Percentiles rank a stretch among this genome's conserved stretches.
Evolutionary conservation across 2,797 vertebrate genomes (phyloP).

Genomic region (Linurgus olivaceus): DNA sequence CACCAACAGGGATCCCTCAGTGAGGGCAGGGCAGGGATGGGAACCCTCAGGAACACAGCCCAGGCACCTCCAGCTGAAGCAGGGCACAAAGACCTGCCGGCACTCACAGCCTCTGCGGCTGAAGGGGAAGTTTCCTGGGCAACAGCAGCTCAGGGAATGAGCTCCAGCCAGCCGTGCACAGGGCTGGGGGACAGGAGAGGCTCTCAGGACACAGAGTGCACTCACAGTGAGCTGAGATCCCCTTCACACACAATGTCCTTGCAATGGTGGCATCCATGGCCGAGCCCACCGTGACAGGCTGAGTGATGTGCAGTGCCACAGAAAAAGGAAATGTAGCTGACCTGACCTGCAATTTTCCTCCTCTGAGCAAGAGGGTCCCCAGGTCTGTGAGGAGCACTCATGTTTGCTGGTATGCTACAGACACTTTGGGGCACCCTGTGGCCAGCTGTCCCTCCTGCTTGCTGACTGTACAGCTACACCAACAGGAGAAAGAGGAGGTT

Average conservation of each 20-base stretch:
- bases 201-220: not conserved
- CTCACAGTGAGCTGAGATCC: not conserved
- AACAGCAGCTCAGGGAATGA: not conserved
- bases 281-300: accelerated
- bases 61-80: not conserved
- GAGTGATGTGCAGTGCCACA: accelerated
- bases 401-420: not conserved
- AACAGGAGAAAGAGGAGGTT: not conserved
- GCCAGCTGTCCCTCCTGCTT: not conserved
- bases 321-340: not conserved
- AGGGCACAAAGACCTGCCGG: not conserved
- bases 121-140: not conserved
- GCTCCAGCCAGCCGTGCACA: not conserved
- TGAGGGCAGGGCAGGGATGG: accelerated
- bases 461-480: accelerated
- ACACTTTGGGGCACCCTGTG: not conserved
- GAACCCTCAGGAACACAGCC: not conserved
- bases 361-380: not conserved
- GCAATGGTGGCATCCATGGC: not conserved
- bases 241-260: not conserved
- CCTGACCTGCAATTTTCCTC: not conserved
- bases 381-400: not conserved
- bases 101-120: not conserved
- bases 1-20: not conserved
- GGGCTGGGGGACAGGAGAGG: not conserved